Base-by-base conservation (phyloP, 2,113 vertebrate species). In the Limnothrissa miodon region DNA sequence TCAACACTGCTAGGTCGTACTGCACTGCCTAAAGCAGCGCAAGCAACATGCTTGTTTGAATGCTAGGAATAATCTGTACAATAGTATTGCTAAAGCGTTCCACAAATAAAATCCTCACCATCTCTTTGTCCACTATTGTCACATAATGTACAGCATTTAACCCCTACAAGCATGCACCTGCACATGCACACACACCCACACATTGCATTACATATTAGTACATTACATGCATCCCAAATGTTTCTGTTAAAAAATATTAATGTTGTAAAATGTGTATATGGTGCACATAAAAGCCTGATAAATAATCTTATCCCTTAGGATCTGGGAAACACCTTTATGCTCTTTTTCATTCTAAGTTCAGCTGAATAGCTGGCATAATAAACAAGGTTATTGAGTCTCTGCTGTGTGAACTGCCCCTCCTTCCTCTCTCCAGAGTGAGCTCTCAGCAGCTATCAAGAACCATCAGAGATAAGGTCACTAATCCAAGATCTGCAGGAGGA, bases 401-500 rank as follows among this genome's bases (percentile, higher is more conserved):
- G 19, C 19, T 56, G 19, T 56, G 19, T n/a, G n/a, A n/a, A n/a
- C 3, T 23, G 4, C 51, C 51, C 19, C 51, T 66, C 59, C 59
- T 29, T 9, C 59, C 59, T 33, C 33, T n/a, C 29, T 25, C 6
- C 10, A 5, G 66, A 36, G 33, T 29, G 33, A 74, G 11, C 10
- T 74, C 66, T 36, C 29, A 74, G 66, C 66, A 74, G 66, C 29
- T 10, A 74, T 74, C 29, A 17, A 33, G 29, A 11, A 33, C 66
- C 66, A 46, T n/a, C 29, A 78, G 29, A 42, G 25, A 10, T 10
- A 53, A n/a, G 33, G 29, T 79, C 51, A 78, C 78, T 39, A 25
- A 83, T 83, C 13, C 21, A 39, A 78, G 42, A 79, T 46, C 48
- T 42, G n/a, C 78, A 59, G 59, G 39, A 39, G 42, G 81, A 66